Evolutionary conservation across 2,888 invertebrate genomes (phyloP), one percentile per base, ranked within the genome.

Genomic region (Plebejus anna): DNA sequence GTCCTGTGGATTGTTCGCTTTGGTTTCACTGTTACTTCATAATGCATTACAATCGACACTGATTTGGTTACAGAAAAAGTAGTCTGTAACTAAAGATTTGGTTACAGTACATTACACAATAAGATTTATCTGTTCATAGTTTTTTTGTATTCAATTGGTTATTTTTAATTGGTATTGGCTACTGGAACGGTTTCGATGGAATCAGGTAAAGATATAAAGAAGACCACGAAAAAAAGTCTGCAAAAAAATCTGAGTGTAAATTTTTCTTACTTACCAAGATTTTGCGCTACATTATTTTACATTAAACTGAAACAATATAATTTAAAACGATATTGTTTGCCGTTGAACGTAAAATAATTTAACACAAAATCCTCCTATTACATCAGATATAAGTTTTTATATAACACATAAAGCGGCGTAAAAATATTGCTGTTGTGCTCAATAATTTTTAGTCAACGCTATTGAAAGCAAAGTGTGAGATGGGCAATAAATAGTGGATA

Each of bases 401-500:
- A 11, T 66, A 66, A 66, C 66, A 28, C 66, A 66, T 66, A 66
- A 75, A 77, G 77, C 77, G 77, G 75, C 78, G 76, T 76, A 77
- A 73, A 73, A 73, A 73, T 55, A 73, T 73, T 11, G 72, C 42
- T 42, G 51, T 55, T 80, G 76, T 78, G 77, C 77, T 77, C 73
- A 76, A 78, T 78, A 79, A 79, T 78, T 79, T 78, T 59, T 70
- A 61, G 55, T 75, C 76, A 77, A 77, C 71, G 76, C 76, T 78
- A 78, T 75, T 78, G 78, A 76, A 77, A 78, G 78, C 76, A 77
- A 77, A 79, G 78, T 79, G 79, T 70, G 77, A 79, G 78, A 80
- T 79, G 79, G 78, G 79, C 80, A 78, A 80, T 81, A 81, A 81
- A 81, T 81, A 79, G 75, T 75, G 76, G 78, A 79, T 80, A 81